Base-by-base conservation (phyloP, 2,113 vertebrate genomes). In the Podarcis raffonei region DNA sequence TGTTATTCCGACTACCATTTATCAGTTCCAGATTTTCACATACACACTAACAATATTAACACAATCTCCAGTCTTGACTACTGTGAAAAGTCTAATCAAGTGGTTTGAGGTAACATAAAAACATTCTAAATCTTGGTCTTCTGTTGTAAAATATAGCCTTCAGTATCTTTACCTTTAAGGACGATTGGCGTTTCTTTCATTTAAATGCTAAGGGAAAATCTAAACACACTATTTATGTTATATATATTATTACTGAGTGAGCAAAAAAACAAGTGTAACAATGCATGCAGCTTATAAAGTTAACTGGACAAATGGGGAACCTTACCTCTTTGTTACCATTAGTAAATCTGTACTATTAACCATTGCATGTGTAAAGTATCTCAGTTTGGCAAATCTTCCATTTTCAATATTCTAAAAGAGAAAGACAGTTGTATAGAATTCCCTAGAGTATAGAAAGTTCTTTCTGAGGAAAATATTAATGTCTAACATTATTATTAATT, bases 261-360 rank as follows among this genome's bases (percentile, higher is more conserved):
- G 48, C 48, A 53, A 53, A 53, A 53, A 53, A 53, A 53, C 9
- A 53, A 82, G n/a, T 22, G 16, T 87, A 66, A 15, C 59, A 3
- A 71, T 32, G 32, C 32, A 83, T 35, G 6, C 57, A 35, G 18
- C 6, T 78, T 89, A 78, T 42, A 90, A 37, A 9, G 71, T 0
- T 65, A 88, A 59, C 11, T 71, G 89, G 69, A 83, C 1, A 81
- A 22, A 94, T 3, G 72, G 12, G 53, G 89, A 94, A 35, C 13
- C 13, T 92, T 97, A 99, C 99, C 98, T 98, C 97, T 98, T 99
- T 65, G 98, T 99, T 94, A 99, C 98, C 99, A 99, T 99, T 90
- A 99, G 95, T 94, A 99, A 98, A 96, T 99, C 98, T 0, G 98
- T 98, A 48, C 98, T 98, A 94, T 99, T 99, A 92, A 99, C 98